These are phyloP conservation scores for Tinea semifulvella DNA, from an alignment of 2,888 invertebrate genomes.

Conservation along the genomic window DNA sequence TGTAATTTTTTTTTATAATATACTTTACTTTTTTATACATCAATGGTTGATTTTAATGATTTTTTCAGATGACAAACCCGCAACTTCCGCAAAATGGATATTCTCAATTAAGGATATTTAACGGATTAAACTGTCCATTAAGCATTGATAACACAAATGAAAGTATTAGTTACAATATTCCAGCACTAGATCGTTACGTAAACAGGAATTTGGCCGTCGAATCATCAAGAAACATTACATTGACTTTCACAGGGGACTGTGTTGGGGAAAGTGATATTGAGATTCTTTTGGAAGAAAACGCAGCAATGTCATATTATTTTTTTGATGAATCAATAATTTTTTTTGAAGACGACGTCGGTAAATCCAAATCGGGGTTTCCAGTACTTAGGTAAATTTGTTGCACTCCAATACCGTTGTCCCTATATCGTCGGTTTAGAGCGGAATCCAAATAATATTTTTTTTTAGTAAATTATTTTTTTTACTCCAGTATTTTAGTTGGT, in stretches of 20 bases:
- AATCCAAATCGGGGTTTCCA: slow-evolving; percentile 65
- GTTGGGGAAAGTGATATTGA: slow-evolving; percentile 27
- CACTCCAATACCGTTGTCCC: not conserved
- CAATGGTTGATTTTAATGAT: no score
- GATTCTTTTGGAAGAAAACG: slow-evolving; percentile 35
- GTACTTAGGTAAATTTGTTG: slow-evolving; percentile 53
- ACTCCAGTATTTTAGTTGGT: no score
- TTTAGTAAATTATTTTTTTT: no score
- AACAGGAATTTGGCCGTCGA: slow-evolving; percentile 30
- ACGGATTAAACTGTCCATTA: slow-evolving; percentile 55
- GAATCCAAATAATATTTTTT: no score
- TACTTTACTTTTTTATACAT: no score
- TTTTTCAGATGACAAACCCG: slow-evolving; percentile 65
- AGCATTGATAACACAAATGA: slow-evolving; percentile 56
- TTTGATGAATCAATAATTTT: slow-evolving; percentile 27
- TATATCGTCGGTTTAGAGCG: no score
- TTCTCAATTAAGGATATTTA: slow-evolving; percentile 70
- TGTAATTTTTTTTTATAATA: no score
- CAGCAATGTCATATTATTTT: slow-evolving; percentile 39
- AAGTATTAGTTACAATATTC: slow-evolving; percentile 36
- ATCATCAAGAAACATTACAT: slow-evolving; percentile 24
- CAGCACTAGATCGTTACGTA: slow-evolving; percentile 31
- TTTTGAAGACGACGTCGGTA: slow-evolving; percentile 54
- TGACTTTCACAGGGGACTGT: slow-evolving; percentile 33
- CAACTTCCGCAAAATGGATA: slow-evolving; percentile 58